Evolutionary conservation across 2,113 vertebrate genomes (phyloP).

Genomic region (Plecturocebus donacophilus): DNA sequence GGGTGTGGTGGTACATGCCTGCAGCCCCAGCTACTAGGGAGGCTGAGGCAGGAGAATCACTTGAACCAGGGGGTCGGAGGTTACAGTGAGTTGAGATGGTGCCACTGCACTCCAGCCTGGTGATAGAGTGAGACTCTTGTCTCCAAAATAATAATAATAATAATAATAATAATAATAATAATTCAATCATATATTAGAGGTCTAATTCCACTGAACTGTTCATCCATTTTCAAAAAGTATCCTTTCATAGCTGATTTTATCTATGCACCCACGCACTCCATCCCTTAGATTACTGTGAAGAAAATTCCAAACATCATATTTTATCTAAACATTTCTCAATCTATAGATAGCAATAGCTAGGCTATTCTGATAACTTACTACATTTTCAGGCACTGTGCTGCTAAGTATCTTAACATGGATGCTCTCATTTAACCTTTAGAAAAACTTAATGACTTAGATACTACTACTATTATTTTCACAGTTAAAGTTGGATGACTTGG

Average conservation of each 20-base stretch:
- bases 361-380: not conserved
- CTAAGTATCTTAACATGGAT: not conserved
- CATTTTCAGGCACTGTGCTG: not conserved
- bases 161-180: too few species aligned
- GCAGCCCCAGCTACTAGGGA: too few species aligned
- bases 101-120: too few species aligned
- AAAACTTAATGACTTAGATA: not conserved
- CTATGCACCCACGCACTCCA: not conserved
- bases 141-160: too few species aligned
- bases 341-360: not conserved
- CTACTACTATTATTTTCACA: not conserved
- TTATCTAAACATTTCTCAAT: conserved; percentile 15
- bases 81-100: too few species aligned
- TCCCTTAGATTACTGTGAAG: not conserved
- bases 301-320: not conserved
- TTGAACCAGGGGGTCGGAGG: too few species aligned
- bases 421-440: not conserved
- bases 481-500: not conserved
- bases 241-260: not conserved
- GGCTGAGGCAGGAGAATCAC: too few species aligned
- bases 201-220: not conserved
- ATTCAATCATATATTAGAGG: not conserved
- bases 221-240: not conserved
- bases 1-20: too few species aligned
- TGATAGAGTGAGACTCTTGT: too few species aligned